Percentiles rank a stretch among this genome's conserved stretches.
Conservation (phyloP, 2,113 vertebrate genomes). For the Tupaia tana region DNA sequence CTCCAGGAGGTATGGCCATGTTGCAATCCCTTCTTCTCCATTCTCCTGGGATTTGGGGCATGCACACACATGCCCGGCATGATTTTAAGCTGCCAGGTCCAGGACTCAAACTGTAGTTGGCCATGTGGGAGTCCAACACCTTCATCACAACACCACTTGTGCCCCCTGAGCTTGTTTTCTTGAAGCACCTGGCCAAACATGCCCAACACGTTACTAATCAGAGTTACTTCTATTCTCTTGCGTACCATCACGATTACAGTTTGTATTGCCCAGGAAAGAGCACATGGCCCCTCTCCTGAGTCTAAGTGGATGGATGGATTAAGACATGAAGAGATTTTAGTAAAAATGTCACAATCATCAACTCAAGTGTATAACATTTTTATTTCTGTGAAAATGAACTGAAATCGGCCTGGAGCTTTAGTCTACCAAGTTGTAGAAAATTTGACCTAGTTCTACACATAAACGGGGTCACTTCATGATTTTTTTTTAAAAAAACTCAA, state of each 20-base stretch:
- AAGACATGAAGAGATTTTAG: background rate
- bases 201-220: background rate
- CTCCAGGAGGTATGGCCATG: no score
- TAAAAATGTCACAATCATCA: background rate
- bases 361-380: background rate
- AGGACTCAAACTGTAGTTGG: no score
- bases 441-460: background rate
- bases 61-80: no score
- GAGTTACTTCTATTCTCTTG: conserved; percentile 21
- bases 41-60: no score
- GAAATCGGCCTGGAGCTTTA: conserved; percentile 4
- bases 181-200: background rate
- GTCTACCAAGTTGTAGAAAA: conserved; percentile 37
- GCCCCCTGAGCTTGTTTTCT: background rate
- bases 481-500: background rate
- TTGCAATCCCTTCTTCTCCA: no score
- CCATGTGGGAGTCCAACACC: no score
- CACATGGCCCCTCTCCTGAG: background rate
- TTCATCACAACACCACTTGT: no score
- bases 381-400: conserved; percentile 24
- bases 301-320: background rate
- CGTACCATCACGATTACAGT: background rate
- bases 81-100: no score
- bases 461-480: background rate
- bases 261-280: background rate